Percentiles rank a stretch among this genome's conserved stretches.
Conservation (phyloP, 2,113 vertebrate species). For the Serilophus lunatus region DNA sequence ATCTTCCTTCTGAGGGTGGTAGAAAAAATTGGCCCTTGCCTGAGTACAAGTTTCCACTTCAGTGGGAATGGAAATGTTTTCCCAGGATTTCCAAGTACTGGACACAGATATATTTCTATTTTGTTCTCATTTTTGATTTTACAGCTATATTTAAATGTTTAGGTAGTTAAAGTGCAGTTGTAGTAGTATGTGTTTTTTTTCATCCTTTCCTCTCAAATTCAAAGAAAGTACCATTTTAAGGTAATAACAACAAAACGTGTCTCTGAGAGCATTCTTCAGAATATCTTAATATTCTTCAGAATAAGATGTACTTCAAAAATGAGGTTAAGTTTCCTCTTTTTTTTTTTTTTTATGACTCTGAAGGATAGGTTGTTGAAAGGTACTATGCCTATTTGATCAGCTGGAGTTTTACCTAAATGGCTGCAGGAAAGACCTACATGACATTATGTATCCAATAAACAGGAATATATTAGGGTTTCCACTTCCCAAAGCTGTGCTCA, state of each 20-base stretch:
- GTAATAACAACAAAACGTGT: background rate
- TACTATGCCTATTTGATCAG: background rate
- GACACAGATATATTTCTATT: background rate
- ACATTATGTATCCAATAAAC: background rate
- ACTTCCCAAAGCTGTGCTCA: background rate
- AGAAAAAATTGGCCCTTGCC: background rate
- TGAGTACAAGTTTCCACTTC: background rate
- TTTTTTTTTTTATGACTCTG: background rate
- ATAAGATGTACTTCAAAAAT: background rate
- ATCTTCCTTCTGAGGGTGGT: background rate
- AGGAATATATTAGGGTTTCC: background rate
- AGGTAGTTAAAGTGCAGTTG: background rate
- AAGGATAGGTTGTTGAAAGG: background rate
- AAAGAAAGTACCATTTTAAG: background rate
- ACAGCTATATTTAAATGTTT: background rate
- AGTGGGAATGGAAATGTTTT: background rate
- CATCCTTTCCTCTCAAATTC: background rate
- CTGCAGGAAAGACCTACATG: background rate
- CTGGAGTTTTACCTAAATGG: background rate
- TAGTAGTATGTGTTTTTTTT: background rate
- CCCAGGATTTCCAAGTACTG: background rate
- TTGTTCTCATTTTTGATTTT: background rate
- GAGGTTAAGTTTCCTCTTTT: background rate
- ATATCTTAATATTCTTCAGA: background rate
- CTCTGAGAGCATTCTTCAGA: background rate